phyloP scores from a whole-genome alignment of 2,797 vertebrate species.

The Vireo griseus region DNA sequence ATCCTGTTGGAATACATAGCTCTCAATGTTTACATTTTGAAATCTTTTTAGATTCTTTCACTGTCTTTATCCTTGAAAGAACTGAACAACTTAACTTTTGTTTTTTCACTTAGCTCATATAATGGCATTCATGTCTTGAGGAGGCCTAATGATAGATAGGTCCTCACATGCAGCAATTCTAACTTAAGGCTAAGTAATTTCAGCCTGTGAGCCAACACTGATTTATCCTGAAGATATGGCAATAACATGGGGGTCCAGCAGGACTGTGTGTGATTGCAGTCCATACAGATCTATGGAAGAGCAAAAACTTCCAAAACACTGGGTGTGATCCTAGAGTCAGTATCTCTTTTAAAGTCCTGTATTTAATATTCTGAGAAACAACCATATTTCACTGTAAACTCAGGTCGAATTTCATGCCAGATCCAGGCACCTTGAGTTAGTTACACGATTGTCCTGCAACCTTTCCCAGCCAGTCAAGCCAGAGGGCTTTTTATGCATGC shows the following conservation, averaged over 20 bases:
- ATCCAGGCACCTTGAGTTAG: background rate
- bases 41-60: background rate
- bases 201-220: background rate
- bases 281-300: background rate
- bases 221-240: background rate
- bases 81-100: background rate
- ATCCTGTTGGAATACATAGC: background rate
- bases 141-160: background rate
- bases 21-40: background rate
- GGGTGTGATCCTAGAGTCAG: background rate
- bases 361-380: background rate
- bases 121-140: background rate
- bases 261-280: background rate
- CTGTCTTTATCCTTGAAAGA: background rate
- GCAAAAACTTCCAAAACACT: background rate
- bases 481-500: background rate
- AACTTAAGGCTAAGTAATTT: background rate
- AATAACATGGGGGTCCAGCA: background rate
- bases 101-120: background rate
- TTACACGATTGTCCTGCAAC: background rate
- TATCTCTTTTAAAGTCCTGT: background rate
- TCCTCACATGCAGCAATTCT: background rate
- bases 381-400: background rate
- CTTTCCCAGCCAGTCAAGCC: background rate
- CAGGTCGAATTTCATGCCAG: background rate